Conservation (phyloP, 2,888 invertebrate genomes). For the Caenorhabditis macrosperma region DNA sequence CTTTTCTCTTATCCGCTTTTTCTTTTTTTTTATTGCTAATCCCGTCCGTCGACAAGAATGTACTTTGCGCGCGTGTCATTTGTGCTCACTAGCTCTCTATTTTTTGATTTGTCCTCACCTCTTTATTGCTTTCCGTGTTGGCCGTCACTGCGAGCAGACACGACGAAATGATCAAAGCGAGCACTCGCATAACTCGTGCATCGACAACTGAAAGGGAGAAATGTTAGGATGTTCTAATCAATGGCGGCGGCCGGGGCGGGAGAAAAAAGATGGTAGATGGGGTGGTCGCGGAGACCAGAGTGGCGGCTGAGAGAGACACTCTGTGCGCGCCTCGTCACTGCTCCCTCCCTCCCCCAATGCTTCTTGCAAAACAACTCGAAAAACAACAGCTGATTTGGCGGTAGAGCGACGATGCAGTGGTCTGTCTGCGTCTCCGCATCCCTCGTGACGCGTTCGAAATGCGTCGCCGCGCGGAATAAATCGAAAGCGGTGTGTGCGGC, state of each 20-base stretch:
- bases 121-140: background rate
- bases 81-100: background rate
- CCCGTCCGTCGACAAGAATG: conserved; percentile 7
- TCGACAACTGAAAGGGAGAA: conserved; percentile 38
- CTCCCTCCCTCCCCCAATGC: background rate
- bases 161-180: background rate
- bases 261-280: background rate
- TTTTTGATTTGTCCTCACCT: conserved; percentile 20
- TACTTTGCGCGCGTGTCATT: background rate
- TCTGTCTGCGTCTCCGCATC: conserved; percentile 28
- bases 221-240: background rate
- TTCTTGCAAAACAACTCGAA: conserved; percentile 48
- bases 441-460: conserved; percentile 24
- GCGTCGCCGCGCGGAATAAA: conserved; percentile 31
- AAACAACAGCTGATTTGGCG: conserved; percentile 58
- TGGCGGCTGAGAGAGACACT: background rate
- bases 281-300: background rate
- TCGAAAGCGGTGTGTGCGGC: background rate
- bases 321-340: conserved; percentile 15
- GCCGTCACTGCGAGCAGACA: conserved; percentile 7
- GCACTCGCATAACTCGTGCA: conserved; percentile 43
- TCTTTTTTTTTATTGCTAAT: conserved; percentile 12
- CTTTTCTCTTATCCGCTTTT: conserved; percentile 6
- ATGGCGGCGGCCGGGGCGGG: conserved; percentile 6
- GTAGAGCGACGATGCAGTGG: conserved; percentile 46